Conservation (phyloP, 64 coral and sea anemone genomes). For the Montipora efflorescens region DNA sequence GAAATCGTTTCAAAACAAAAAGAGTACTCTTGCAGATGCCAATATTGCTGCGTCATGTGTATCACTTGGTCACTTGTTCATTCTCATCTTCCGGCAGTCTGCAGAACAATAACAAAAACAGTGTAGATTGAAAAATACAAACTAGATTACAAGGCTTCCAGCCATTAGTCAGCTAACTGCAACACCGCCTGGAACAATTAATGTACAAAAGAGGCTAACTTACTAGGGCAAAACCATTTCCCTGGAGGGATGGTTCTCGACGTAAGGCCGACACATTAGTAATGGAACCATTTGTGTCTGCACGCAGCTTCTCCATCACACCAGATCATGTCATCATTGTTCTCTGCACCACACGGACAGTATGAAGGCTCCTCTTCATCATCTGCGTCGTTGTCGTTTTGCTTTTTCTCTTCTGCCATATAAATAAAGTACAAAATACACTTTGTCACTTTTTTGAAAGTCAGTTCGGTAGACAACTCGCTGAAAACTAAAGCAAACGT, state of each 20-base stretch:
- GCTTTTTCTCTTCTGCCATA: neutral
- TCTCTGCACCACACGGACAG: slow-evolving; percentile 49
- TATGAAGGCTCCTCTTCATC: slow-evolving; percentile 25
- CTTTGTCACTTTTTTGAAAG: neutral
- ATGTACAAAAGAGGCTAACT: neutral
- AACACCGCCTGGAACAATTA: too few species aligned
- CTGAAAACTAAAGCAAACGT: neutral
- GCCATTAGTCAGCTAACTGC: too few species aligned
- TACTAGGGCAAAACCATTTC: slow-evolving; percentile 72
- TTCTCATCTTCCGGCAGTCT: too few species aligned
- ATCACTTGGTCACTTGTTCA: too few species aligned
- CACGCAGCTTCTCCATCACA: slow-evolving; percentile 63
- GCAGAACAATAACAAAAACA: too few species aligned
- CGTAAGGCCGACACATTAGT: slow-evolving; percentile 50
- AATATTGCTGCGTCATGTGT: too few species aligned
- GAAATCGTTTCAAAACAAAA: too few species aligned
- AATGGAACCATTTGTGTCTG: slow-evolving; percentile 55
- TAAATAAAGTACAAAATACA: neutral
- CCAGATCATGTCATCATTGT: slow-evolving; percentile 47
- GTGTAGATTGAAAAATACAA: too few species aligned
- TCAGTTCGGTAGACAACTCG: neutral
- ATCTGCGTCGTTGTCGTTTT: neutral
- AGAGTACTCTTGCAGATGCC: too few species aligned
- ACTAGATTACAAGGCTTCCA: too few species aligned
- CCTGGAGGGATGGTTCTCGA: slow-evolving; percentile 43